Base-by-base conservation (phyloP, 1,140 invertebrate species). In the Eupristina koningsbergeri region DNA sequence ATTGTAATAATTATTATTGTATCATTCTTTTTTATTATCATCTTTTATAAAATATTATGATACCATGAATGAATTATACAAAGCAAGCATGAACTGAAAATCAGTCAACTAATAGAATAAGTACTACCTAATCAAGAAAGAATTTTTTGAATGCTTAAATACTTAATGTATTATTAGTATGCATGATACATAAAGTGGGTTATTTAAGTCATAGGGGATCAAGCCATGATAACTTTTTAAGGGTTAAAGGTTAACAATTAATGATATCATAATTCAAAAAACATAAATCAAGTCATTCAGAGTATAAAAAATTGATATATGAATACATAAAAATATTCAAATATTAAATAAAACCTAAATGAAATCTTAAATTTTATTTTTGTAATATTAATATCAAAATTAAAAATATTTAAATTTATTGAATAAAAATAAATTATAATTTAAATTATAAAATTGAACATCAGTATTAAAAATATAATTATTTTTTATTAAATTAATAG, bases 1-100 rank as follows among this genome's bases (percentile, higher is more conserved):
- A 86, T 83, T 87, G 76, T 87, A 73, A 86, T 86, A 41, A 81
- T 76, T 85, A 36, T 83, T 83, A 82, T 85, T 76, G 76, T 84
- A 69, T 41, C 29, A 81, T 84, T 81, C 69, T n/a, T 80, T 86
- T 76, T 81, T 39, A 64, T 84, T 58, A 53, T 76, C 26, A 22
- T 29, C n/a, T 58, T 53, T 53, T 17, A 11, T 29, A 22, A 7
- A 84, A 75, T 75, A 41, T n/a, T 74, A 50, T 19, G 36, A 41
- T 50, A 50, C 36, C 50, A 34, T 53, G 39, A 74, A 64, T 67
- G 29, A 80, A 79, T 50, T 80, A 34, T 26, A 69, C 64, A 84
- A 73, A 71, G 26, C 22, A 77, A 77, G 84, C 80, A 85, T 85
- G 78, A 75, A 34, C 29, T 19, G 9, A 63, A 13, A 76, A 76